Conservation (phyloP, 2,113 vertebrate genomes). For the Cynopterus brachyotis region DNA sequence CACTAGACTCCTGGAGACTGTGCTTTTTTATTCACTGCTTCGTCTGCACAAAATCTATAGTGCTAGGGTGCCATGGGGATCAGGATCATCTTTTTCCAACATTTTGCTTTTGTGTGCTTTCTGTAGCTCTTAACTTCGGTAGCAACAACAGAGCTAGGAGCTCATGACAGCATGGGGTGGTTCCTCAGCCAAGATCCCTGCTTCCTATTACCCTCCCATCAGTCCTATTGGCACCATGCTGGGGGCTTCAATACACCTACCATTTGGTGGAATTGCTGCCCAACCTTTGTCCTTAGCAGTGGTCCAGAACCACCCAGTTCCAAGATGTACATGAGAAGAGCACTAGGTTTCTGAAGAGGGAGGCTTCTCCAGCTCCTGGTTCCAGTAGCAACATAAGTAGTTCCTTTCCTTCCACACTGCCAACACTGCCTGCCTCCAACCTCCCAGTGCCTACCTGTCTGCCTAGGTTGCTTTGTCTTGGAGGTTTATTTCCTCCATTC, state of each 20-base stretch:
- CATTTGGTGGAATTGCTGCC: neutral
- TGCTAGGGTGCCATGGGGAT: neutral
- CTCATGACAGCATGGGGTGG: neutral
- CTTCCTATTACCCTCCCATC: neutral
- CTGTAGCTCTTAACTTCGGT: neutral
- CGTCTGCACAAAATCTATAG: neutral
- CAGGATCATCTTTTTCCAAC: neutral
- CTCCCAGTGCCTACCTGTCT: neutral
- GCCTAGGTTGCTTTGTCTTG: neutral
- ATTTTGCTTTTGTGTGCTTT: neutral
- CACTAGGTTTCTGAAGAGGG: neutral
- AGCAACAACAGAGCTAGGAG: neutral
- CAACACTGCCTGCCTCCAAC: neutral
- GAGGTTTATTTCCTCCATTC: neutral
- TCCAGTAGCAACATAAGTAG: neutral
- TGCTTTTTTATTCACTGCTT: neutral
- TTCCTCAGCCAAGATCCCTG: neutral
- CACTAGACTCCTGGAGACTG: neutral
- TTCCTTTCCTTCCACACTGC: rapidly evolving
- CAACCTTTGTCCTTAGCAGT: neutral
- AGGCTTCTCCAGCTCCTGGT: neutral
- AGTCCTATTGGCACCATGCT: neutral
- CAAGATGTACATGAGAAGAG: neutral
- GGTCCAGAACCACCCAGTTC: neutral
- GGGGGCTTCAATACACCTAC: neutral